Conservation (phyloP, 2,113 vertebrate species). For the Strix aluco region DNA sequence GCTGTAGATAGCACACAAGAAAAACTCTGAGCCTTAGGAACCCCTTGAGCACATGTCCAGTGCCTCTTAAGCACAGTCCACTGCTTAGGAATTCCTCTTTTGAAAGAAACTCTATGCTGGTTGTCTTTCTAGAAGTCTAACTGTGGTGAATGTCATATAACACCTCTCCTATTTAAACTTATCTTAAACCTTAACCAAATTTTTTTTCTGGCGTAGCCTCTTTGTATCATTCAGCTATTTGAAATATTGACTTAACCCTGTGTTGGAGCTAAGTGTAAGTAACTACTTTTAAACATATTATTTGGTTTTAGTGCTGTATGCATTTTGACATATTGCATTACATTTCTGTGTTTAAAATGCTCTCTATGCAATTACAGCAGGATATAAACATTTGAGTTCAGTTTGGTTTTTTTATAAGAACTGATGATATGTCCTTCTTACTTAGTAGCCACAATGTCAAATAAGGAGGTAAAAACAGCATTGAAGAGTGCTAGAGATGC, state of each 20-base stretch:
- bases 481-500: slow-evolving; percentile 94
- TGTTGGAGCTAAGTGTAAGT: accelerated
- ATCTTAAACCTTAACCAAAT: not conserved
- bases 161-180: not conserved
- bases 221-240: not conserved
- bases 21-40: not conserved
- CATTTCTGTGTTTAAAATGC: not conserved
- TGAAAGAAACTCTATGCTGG: accelerated
- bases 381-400: not conserved
- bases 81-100: not conserved
- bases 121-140: not conserved
- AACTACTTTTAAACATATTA: not conserved
- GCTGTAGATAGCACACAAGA: accelerated
- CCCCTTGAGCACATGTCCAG: accelerated
- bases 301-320: not conserved
- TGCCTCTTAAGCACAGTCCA: not conserved
- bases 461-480: slow-evolving; percentile 91
- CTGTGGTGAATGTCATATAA: not conserved
- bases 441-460: slow-evolving; percentile 81
- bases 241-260: not conserved
- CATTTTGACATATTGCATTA: accelerated
- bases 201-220: accelerated
- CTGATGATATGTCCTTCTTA: not conserved
- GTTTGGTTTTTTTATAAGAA: not conserved
- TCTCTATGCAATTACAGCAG: not conserved